Percentiles rank a stretch among this genome's conserved stretches.
phyloP scores from a whole-genome alignment of 2,113 vertebrate genomes.

The Mellivora capensis region DNA sequence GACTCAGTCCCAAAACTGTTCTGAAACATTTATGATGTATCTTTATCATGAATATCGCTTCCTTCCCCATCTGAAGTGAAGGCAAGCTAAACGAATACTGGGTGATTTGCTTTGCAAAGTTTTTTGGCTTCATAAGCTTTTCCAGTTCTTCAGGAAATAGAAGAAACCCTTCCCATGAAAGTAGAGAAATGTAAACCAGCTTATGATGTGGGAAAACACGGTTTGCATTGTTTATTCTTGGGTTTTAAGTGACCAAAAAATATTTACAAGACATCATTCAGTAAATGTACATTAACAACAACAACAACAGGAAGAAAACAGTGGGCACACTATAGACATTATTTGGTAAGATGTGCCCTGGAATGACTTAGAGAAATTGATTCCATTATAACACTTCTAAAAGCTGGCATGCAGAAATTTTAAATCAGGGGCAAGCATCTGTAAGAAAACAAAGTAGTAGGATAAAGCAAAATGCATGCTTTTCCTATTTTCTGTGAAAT shows the following conservation, averaged over 20 bases:
- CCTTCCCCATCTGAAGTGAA: slow-evolving; percentile 6
- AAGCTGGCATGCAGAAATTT: slow-evolving; percentile 70
- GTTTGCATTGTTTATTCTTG: slow-evolving; percentile 52
- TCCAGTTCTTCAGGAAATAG: slow-evolving; percentile 58
- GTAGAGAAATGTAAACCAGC: slow-evolving; percentile 45
- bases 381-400: slow-evolving; percentile 69
- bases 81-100: slow-evolving; percentile 56
- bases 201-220: not conserved
- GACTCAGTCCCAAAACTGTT: not conserved
- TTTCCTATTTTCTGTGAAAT: slow-evolving; percentile 52
- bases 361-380: slow-evolving; percentile 68
- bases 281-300: slow-evolving; percentile 58
- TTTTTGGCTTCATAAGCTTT: slow-evolving; percentile 55
- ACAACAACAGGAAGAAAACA: slow-evolving; percentile 4
- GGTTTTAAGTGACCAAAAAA: slow-evolving; percentile 57
- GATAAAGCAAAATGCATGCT: slow-evolving; percentile 60
- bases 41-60: not conserved
- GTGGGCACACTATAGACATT: slow-evolving; percentile 3
- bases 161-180: not conserved
- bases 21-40: slow-evolving; percentile 24
- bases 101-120: slow-evolving; percentile 43
- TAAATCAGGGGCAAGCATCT: slow-evolving; percentile 69
- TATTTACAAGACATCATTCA: slow-evolving; percentile 56
- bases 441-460: slow-evolving; percentile 50
- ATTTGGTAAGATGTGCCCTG: slow-evolving; percentile 71